Conservation (phyloP, 2,797 vertebrate species). For the Phylloscopus collybita region DNA sequence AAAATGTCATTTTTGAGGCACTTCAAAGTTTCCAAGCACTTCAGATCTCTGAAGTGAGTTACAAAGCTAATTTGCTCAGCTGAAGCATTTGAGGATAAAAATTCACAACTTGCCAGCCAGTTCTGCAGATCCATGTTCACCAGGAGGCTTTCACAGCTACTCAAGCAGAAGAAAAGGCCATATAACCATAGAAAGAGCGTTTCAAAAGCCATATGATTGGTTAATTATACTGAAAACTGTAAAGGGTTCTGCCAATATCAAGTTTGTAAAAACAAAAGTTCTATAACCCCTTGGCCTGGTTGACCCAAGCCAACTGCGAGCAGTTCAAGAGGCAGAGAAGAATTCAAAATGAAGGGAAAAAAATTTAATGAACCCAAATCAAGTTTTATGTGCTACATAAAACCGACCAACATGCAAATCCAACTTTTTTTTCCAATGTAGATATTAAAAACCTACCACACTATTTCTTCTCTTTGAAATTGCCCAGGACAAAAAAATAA, state of each 20-base stretch:
- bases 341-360: neutral
- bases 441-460: rapidly evolving
- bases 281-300: neutral
- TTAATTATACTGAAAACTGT: neutral
- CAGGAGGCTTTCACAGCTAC: neutral
- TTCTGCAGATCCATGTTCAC: neutral
- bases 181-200: neutral
- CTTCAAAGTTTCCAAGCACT: slow-evolving; percentile 33
- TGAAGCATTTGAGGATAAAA: neutral
- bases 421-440: neutral
- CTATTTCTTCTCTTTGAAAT: neutral
- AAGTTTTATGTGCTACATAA: neutral
- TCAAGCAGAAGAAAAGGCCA: neutral
- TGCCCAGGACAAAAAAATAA: neutral
- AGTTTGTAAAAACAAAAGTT: neutral
- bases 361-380: rapidly evolving
- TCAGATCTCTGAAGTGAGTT: slow-evolving; percentile 37
- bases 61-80: slow-evolving; percentile 26
- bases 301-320: neutral
- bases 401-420: neutral
- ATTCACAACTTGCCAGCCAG: neutral
- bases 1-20: slow-evolving; percentile 37
- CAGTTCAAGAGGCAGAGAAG: neutral
- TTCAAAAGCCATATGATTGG: neutral
- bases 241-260: neutral